Evolutionary conservation across 2,797 vertebrate species (phyloP).

Genomic region (Xenops minutus): DNA sequence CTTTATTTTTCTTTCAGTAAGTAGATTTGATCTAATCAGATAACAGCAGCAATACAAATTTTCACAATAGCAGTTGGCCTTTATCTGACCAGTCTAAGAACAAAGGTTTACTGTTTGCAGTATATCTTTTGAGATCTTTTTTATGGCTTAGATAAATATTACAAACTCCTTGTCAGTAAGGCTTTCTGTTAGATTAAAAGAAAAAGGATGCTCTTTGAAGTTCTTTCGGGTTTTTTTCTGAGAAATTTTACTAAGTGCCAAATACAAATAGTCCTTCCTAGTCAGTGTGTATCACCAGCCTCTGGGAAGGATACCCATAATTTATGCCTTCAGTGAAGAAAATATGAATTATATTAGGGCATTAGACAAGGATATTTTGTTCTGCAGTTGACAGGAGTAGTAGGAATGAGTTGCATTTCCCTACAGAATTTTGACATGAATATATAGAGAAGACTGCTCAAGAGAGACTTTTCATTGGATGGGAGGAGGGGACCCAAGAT

Average conservation of each 20-base stretch:
- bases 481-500: background rate
- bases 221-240: background rate
- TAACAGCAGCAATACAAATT: background rate
- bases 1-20: background rate
- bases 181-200: background rate
- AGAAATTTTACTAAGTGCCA: background rate
- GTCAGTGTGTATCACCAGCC: background rate
- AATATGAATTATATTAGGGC: background rate
- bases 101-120: background rate
- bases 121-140: background rate
- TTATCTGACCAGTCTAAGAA: background rate
- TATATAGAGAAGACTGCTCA: background rate
- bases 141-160: background rate
- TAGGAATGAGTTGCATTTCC: background rate
- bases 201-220: background rate
- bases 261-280: background rate
- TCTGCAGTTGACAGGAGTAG: background rate
- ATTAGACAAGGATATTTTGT: background rate
- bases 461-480: background rate
- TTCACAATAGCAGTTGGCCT: background rate
- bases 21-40: constrained; percentile 1
- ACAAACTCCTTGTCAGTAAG: background rate
- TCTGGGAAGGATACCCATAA: background rate
- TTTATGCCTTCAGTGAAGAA: background rate
- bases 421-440: background rate